These are phyloP conservation scores for Scomber japonicus DNA, from an alignment of 2,113 vertebrate genomes.

Conservation along the genomic window DNA sequence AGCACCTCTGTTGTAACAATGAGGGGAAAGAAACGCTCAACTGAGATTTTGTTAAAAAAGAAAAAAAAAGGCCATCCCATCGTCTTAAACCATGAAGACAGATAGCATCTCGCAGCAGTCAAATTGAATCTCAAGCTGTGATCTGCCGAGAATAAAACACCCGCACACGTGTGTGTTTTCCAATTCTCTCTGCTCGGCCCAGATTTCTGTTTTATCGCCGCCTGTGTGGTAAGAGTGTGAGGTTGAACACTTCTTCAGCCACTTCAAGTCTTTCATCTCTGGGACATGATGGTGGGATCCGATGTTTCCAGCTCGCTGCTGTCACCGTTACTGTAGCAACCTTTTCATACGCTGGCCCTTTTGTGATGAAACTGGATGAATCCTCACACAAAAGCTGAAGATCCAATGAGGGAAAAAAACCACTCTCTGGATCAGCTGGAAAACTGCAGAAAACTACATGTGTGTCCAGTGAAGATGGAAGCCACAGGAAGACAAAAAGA, in stretches of 20 bases:
- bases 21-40: slow-evolving; percentile 6
- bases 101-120: slow-evolving; percentile 35
- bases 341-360: slow-evolving; percentile 46
- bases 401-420: not conserved
- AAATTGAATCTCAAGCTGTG: slow-evolving; percentile 41
- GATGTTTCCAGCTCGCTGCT: slow-evolving; percentile 14
- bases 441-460: not conserved
- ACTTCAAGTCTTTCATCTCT: slow-evolving; percentile 36
- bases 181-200: slow-evolving; percentile 4
- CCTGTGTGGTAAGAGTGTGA: not conserved
- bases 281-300: slow-evolving; percentile 29
- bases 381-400: slow-evolving; percentile 21
- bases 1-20: not conserved
- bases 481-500: not conserved
- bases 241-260: slow-evolving; percentile 26
- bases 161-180: slow-evolving; percentile 36
- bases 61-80: slow-evolving; percentile 18
- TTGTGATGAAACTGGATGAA: slow-evolving; percentile 39
- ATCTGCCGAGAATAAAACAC: slow-evolving; percentile 37
- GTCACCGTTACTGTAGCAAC: slow-evolving; percentile 62
- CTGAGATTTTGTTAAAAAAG: slow-evolving; percentile 13
- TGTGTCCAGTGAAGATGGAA: not conserved
- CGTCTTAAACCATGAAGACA: slow-evolving; percentile 15
- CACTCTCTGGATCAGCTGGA: not conserved
- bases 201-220: slow-evolving; percentile 23